Percentiles rank a stretch among this genome's conserved stretches.
Conservation (phyloP, 92 coral and sea anemone species). For the Chrysogorgia sp. region DNA sequence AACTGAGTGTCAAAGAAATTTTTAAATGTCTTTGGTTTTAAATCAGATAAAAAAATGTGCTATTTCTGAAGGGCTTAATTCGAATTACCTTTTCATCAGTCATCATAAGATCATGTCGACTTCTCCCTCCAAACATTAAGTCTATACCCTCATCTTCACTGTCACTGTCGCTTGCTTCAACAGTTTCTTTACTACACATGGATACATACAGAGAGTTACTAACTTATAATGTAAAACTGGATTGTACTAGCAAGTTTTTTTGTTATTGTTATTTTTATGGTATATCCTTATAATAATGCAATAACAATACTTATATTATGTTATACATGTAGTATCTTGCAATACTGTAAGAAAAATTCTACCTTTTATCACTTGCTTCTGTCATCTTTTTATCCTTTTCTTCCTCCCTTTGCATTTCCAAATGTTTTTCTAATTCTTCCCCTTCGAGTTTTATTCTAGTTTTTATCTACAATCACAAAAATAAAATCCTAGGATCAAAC, state of each 20-base stretch:
- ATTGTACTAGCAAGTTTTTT: background rate
- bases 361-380: slow-evolving; percentile 72
- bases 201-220: background rate
- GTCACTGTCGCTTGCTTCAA: slow-evolving; percentile 87
- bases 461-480: slow-evolving; percentile 63
- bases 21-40: too few relatives aligned
- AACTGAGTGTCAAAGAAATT: too few relatives aligned
- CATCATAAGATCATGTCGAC: slow-evolving; percentile 96
- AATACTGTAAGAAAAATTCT: background rate
- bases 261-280: background rate
- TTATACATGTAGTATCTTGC: too few relatives aligned
- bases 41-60: background rate
- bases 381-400: slow-evolving; percentile 67
- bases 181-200: slow-evolving; percentile 54
- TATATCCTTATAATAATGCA: too few relatives aligned
- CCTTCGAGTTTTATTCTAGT: slow-evolving; percentile 84
- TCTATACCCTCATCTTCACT: slow-evolving; percentile 74
- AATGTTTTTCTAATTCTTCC: slow-evolving; percentile 76
- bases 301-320: too few relatives aligned
- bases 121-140: slow-evolving; percentile 62
- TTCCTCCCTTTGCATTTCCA: slow-evolving; percentile 85
- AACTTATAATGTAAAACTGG: too few relatives aligned
- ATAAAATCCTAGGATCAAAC: background rate
- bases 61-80: background rate
- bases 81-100: slow-evolving; percentile 79